Evolutionary conservation across 2,888 invertebrate genomes (phyloP).

Genomic region (Heliconius charithonia): DNA sequence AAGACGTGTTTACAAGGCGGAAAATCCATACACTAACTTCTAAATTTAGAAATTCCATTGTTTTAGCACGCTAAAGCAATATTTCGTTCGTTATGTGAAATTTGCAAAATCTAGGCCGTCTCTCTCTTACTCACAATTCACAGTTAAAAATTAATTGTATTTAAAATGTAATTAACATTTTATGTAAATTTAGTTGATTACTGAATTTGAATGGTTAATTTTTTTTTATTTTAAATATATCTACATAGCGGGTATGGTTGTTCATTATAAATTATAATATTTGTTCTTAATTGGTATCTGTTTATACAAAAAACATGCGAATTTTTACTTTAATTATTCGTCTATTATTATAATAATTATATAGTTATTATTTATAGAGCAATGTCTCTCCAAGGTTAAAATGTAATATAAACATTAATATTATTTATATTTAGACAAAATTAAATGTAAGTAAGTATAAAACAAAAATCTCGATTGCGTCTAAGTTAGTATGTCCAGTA

Average conservation of each 20-base stretch:
- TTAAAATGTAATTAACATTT: not conserved
- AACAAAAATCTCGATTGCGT: too few species aligned
- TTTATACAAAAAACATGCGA: not conserved
- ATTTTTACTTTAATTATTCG: not conserved
- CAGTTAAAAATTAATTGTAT: not conserved
- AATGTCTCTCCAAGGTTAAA: not conserved
- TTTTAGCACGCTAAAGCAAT: not conserved
- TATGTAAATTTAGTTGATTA: not conserved
- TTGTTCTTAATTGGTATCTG: not conserved
- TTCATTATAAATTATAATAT: slow-evolving; percentile 1
- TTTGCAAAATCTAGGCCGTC: not conserved
- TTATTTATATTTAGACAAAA: too few species aligned
- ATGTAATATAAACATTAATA: not conserved
- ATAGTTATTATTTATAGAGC: not conserved
- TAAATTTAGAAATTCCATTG: slow-evolving; percentile 15
- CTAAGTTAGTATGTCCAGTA: too few species aligned
- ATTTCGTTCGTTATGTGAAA: not conserved
- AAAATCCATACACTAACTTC: not conserved
- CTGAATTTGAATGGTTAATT: not conserved
- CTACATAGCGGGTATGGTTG: not conserved
- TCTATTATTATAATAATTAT: not conserved
- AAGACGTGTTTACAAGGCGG: not conserved
- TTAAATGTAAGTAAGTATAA: too few species aligned
- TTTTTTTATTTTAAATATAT: not conserved
- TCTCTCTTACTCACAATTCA: not conserved